Base-by-base conservation (phyloP, 2,113 vertebrate genomes). In the Notechis scutatus region DNA sequence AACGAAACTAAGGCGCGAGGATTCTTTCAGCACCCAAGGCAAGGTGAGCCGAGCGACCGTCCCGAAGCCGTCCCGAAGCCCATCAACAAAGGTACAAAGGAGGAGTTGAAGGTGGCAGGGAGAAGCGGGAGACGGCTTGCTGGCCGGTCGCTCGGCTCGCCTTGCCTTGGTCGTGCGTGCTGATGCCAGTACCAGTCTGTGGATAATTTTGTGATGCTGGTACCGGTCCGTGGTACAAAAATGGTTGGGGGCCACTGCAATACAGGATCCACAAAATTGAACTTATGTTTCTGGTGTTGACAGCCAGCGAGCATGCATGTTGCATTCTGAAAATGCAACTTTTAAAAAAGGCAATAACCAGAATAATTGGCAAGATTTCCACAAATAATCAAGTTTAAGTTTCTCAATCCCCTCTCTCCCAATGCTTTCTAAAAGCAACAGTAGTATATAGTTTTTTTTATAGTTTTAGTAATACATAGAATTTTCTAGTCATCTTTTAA, bases 301-400 rank as follows among this genome's bases (percentile, higher is more conserved):
- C 18, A 81, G 34, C 15, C 15, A 81, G 2, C 2, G 15, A 39
- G 34, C 34, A 81, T 34, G 14, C 69, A 39, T 81, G n/a, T 7
- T 81, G 0, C 14, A 81, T 81, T 81, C 69, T 20, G n/a, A n/a
- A 81, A 45, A 45, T 45, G 45, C 45, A 45, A 90, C 1, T 29
- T 26, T 56, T 61, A 61, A 64, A 57, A 39, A 5, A 45, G 34
- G 1, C 7, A 61, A 9, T 21, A 34, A 34, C 29, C 4, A 5
- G 81, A n/a, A 0, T n/a, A 23, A 54, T 88, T 89, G 89, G 18
- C 92, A 94, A 90, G 94, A 42, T 85, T 91, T 54, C 34, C 45
- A 45, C 45, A 54, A 54, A 0, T 91, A 12, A 93, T 87, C 21
- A 61, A 20, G 20, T 56, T 92, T 29, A 4, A 91, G 61, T 9